Conservation (phyloP, 2,888 invertebrate species). For the Shargacucullia verbasci region DNA sequence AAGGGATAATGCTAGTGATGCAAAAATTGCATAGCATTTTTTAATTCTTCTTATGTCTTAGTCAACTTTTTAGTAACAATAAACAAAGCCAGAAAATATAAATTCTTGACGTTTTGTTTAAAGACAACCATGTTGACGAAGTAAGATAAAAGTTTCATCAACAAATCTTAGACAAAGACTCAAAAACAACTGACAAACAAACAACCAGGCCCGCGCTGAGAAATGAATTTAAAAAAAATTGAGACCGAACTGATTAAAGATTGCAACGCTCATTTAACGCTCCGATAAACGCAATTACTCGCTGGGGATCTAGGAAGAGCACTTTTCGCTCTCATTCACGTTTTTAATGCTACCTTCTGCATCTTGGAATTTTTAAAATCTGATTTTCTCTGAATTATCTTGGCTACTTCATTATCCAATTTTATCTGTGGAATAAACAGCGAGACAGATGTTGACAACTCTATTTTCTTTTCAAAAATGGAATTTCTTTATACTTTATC, state of each 20-base stretch:
- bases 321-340: slow-evolving; percentile 67
- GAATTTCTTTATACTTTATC: slow-evolving; percentile 1
- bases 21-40: not conserved
- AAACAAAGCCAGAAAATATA: not conserved
- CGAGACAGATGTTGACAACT: not conserved
- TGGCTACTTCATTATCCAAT: slow-evolving; percentile 41
- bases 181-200: slow-evolving; percentile 60
- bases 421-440: slow-evolving; percentile 24
- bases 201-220: slow-evolving; percentile 52
- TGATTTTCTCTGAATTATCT: slow-evolving; percentile 46
- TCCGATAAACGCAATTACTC: slow-evolving; percentile 85
- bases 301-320: slow-evolving; percentile 69
- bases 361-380: slow-evolving; percentile 47
- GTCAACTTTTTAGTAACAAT: not conserved
- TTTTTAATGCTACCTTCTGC: slow-evolving; percentile 65
- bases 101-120: not conserved
- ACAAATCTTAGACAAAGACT: slow-evolving; percentile 40
- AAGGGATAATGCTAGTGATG: slow-evolving; percentile 5
- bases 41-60: not conserved
- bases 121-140: slow-evolving; percentile 5
- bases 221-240: slow-evolving; percentile 64
- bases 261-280: slow-evolving; percentile 86
- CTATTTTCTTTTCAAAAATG: slow-evolving; percentile 1
- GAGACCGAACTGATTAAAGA: slow-evolving; percentile 78
- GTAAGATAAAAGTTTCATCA: slow-evolving; percentile 2